phyloP scores from a whole-genome alignment of 1,140 invertebrate genomes.

The Cotesia glomerata region DNA sequence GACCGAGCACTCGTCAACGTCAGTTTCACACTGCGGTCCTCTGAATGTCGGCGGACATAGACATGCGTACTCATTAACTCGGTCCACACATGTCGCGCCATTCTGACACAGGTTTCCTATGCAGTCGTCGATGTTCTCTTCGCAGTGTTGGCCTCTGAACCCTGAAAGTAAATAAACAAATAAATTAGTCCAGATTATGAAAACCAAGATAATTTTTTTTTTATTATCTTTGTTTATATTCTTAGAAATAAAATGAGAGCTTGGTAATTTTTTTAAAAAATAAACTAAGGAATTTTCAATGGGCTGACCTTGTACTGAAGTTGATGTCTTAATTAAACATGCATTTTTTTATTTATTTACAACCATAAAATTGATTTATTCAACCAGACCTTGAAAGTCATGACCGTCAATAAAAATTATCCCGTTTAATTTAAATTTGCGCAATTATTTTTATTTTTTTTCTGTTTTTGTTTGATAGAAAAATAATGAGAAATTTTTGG shows the following conservation, averaged over 20 bases:
- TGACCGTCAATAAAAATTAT: conserved; percentile 10
- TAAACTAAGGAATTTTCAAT: too few relatives aligned
- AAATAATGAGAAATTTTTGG: conserved; percentile 10
- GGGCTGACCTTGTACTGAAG: conserved; percentile 30
- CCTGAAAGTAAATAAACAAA: conserved; percentile 67
- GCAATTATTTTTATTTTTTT: too few relatives aligned
- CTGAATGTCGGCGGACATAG: conserved; percentile 87
- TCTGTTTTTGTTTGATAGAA: background rate
- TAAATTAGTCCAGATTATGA: background rate
- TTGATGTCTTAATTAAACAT: too few relatives aligned
- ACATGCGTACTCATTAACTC: conserved; percentile 86
- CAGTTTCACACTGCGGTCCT: conserved; percentile 80
- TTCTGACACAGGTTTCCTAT: conserved; percentile 88
- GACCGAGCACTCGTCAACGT: conserved; percentile 82
- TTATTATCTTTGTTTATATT: too few relatives aligned
- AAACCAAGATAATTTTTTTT: background rate
- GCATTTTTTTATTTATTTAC: too few relatives aligned
- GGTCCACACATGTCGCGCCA: conserved; percentile 88
- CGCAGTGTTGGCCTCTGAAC: conserved; percentile 84
- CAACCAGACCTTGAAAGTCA: background rate
- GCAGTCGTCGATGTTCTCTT: conserved; percentile 91
- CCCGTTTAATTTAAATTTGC: conserved; percentile 3
- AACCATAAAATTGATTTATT: too few relatives aligned
- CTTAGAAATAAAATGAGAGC: too few relatives aligned
- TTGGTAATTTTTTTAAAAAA: too few relatives aligned